Percentiles rank a stretch among this genome's conserved stretches.
Evolutionary conservation across 2,888 invertebrate species (phyloP).

Genomic region (Vesta saturnalis): DNA sequence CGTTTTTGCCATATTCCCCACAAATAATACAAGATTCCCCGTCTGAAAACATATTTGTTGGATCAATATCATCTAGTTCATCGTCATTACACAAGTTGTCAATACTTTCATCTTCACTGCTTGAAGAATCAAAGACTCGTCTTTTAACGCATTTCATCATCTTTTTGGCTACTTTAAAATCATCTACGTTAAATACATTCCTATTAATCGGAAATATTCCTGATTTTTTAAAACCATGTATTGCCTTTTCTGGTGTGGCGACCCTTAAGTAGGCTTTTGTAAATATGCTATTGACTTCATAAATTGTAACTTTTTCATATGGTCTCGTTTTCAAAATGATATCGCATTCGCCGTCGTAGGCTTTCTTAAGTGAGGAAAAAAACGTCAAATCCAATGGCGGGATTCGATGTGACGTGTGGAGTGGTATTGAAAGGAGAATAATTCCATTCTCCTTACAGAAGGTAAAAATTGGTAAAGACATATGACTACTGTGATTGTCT

Average conservation of each 20-base stretch:
- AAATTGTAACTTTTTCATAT: slow-evolving; percentile 15
- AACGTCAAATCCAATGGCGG: slow-evolving; percentile 29
- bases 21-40: too few relatives aligned
- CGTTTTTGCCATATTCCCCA: too few relatives aligned
- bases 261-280: slow-evolving; percentile 3
- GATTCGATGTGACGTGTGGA: slow-evolving; percentile 19
- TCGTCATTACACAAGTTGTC: too few relatives aligned
- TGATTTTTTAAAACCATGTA: slow-evolving; percentile 7
- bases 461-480: slow-evolving; percentile 8
- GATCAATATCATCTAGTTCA: too few relatives aligned
- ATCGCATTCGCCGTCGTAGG: slow-evolving; percentile 30
- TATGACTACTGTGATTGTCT: slow-evolving; percentile 1
- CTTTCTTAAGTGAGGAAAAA: slow-evolving; percentile 25
- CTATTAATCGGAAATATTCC: slow-evolving; percentile 5
- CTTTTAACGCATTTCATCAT: too few relatives aligned
- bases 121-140: too few relatives aligned
- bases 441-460: slow-evolving; percentile 26
- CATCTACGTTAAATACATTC: not conserved
- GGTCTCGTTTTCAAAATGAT: slow-evolving; percentile 24
- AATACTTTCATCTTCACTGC: too few relatives aligned
- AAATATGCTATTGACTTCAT: slow-evolving; percentile 4
- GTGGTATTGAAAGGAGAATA: slow-evolving; percentile 22
- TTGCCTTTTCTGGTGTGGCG: not conserved
- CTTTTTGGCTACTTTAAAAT: too few relatives aligned
- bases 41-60: too few relatives aligned